phyloP scores from a whole-genome alignment of 1,140 invertebrate species.

The Megathymus violae region DNA sequence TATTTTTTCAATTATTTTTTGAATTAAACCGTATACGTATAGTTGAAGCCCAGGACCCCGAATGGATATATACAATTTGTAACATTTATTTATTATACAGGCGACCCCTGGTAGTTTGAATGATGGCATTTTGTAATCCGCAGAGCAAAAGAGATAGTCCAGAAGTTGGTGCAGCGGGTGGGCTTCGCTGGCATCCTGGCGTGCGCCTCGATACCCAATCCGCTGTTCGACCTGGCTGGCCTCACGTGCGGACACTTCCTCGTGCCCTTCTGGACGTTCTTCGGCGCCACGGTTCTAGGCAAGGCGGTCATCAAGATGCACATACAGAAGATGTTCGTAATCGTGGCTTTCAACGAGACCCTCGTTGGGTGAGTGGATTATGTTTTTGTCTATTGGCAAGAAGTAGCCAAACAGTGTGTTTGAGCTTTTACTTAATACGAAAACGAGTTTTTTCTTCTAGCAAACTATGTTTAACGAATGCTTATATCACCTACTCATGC shows the following conservation, averaged over 20 bases:
- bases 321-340: conserved; percentile 99
- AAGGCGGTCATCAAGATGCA: conserved; percentile 99
- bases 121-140: not conserved
- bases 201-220: conserved; percentile 99
- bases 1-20: too few species aligned
- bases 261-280: conserved; percentile 99
- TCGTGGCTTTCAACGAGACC: conserved; percentile 73
- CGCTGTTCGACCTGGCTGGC: conserved; percentile 98
- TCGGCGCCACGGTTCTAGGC: conserved; percentile 98
- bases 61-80: too few species aligned
- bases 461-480: too few species aligned
- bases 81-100: not conserved
- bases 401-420: too few species aligned
- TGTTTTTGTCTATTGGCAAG: too few species aligned
- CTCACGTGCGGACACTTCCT: conserved; percentile 99
- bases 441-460: too few species aligned
- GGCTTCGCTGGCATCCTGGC: conserved; percentile 99
- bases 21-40: too few species aligned
- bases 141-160: conserved; percentile 93
- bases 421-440: too few species aligned
- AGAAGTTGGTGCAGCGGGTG: conserved; percentile 96
- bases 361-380: conserved; percentile 89
- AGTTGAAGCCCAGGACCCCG: too few species aligned
- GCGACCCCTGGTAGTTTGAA: not conserved
- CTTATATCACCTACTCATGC: too few species aligned